Evolutionary conservation across 2,797 vertebrate genomes (phyloP).

Genomic region (Cyprinella venusta): DNA sequence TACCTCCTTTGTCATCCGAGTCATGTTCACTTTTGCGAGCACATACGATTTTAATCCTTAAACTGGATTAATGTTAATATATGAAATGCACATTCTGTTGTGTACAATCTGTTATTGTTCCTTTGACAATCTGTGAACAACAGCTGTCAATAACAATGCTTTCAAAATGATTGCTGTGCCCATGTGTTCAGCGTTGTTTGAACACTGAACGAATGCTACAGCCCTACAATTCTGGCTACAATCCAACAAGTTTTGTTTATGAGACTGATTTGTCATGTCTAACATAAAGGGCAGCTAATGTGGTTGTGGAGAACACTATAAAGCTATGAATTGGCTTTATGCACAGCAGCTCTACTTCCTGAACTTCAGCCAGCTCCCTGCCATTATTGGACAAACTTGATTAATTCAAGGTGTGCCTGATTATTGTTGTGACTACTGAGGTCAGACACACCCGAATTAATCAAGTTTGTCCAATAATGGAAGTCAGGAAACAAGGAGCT

Average conservation of each 20-base stretch:
- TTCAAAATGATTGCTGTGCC: conserved; percentile 22
- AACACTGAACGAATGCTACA: background rate
- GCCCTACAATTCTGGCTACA: background rate
- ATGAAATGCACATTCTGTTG: conserved; percentile 8
- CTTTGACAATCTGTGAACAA: conserved; percentile 25
- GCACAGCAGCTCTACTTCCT: too few relatives aligned
- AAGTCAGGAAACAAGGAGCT: too few relatives aligned
- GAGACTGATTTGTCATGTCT: background rate
- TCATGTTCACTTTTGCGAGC: background rate
- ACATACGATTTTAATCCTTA: conserved; percentile 4
- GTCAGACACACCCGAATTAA: too few relatives aligned
- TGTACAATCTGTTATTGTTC: conserved; percentile 27
- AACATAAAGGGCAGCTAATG: background rate
- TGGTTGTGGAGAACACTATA: background rate
- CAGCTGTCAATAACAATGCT: conserved; percentile 29
- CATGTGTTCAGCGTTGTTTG: conserved; percentile 15
- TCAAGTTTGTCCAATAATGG: too few relatives aligned
- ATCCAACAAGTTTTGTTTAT: background rate
- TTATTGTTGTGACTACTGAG: too few relatives aligned
- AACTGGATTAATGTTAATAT: background rate
- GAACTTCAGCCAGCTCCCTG: too few relatives aligned
- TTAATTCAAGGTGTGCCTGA: too few relatives aligned
- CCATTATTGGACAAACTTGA: too few relatives aligned
- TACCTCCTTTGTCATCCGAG: conserved; percentile 39
- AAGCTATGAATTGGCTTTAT: background rate